Conservation (phyloP, 2,888 invertebrate genomes). For the Harmothoe impar region DNA sequence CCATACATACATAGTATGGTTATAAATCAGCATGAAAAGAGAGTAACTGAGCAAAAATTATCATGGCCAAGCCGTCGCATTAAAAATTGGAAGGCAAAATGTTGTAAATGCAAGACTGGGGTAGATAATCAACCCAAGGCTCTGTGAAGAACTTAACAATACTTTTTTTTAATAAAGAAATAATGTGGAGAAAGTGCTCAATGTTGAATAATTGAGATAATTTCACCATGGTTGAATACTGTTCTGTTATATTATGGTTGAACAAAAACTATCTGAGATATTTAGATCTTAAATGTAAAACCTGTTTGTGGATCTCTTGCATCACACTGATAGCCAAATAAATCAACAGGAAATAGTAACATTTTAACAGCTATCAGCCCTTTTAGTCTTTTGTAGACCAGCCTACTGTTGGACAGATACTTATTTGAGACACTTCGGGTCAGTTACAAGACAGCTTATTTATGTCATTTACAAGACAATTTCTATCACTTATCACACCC, state of each 20-base stretch:
- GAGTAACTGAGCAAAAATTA: constrained; percentile 4
- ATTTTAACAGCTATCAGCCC: no score
- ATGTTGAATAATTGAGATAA: neutral
- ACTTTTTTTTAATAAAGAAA: neutral
- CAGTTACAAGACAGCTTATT: no score
- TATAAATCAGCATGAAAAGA: neutral
- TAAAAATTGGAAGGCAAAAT: neutral
- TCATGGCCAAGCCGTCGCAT: neutral
- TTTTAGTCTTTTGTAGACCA: no score
- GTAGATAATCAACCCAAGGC: neutral
- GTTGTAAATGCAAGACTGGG: constrained; percentile 10
- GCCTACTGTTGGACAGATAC: no score
- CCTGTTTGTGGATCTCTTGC: neutral
- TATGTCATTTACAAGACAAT: no score
- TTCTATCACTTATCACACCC: no score
- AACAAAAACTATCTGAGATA: constrained; percentile 26
- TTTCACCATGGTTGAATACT: constrained; percentile 26
- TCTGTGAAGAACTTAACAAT: constrained; percentile 6
- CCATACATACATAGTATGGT: no score
- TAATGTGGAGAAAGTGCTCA: neutral
- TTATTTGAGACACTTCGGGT: no score
- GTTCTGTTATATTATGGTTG: neutral
- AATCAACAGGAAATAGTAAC: neutral
- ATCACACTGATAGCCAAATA: neutral
- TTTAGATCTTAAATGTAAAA: neutral